A percentile compares a stretch with the other conserved stretches of the same genome.
phyloP scores from a whole-genome alignment of 64 coral and sea anemone species.

The Orbicella faveolata region DNA sequence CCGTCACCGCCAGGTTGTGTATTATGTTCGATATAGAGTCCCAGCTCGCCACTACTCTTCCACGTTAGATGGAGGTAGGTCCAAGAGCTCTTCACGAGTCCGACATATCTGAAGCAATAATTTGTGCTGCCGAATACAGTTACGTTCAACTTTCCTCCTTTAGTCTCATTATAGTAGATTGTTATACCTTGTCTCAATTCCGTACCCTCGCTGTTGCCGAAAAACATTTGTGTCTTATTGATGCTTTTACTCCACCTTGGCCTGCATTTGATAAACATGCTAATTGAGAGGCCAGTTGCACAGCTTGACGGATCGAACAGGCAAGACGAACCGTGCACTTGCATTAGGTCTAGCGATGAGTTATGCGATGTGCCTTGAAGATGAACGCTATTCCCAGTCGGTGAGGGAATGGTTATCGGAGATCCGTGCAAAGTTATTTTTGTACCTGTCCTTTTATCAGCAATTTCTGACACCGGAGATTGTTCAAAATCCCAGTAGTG shows the following conservation, averaged over 20 bases:
- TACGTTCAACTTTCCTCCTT: background rate
- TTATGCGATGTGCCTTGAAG: background rate
- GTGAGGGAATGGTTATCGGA: background rate
- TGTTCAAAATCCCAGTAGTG: constrained; percentile 54
- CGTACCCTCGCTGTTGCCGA: background rate
- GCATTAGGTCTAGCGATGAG: background rate
- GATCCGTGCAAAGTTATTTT: background rate
- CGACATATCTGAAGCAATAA: background rate
- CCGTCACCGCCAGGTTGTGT: background rate
- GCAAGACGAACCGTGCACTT: background rate
- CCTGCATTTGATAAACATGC: constrained; percentile 19
- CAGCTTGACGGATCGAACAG: constrained; percentile 32
- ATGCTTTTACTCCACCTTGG: background rate
- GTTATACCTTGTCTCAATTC: background rate
- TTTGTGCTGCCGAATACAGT: constrained; percentile 9
- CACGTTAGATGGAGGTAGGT: constrained; percentile 4
- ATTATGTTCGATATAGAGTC: background rate
- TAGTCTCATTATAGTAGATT: background rate
- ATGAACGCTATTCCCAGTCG: constrained; percentile 9
- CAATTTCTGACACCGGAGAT: background rate
- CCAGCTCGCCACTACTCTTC: background rate
- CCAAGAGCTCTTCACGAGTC: background rate
- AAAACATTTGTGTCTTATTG: background rate
- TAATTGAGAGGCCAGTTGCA: background rate
- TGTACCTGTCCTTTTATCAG: background rate